Evolutionary conservation across 2,888 invertebrate genomes (phyloP).

Genomic region (Didymodactylos carnosus): DNA sequence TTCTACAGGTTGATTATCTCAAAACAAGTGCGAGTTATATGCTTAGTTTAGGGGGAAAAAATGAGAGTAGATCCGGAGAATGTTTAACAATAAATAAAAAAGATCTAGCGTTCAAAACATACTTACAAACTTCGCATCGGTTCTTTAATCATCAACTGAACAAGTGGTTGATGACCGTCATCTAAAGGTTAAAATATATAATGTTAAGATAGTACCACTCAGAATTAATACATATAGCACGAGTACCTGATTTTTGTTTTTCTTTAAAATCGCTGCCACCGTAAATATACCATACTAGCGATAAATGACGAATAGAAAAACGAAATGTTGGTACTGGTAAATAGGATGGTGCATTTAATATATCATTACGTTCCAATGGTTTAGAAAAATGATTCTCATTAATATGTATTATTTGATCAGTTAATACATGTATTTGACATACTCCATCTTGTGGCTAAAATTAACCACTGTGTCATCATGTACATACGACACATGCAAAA

Average conservation of each 20-base stretch:
- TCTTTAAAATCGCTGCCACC: constrained; percentile 75
- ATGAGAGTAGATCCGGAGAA: too few relatives aligned
- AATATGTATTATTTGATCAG: constrained; percentile 50
- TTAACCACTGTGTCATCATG: too few relatives aligned
- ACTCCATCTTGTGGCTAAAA: constrained; percentile 42
- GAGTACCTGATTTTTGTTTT: constrained; percentile 14
- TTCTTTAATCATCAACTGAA: neutral
- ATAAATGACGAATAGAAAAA: constrained; percentile 57
- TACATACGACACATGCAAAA: neutral
- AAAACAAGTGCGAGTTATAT: too few relatives aligned
- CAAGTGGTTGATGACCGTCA: neutral
- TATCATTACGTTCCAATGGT: constrained; percentile 57
- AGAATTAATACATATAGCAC: too few relatives aligned
- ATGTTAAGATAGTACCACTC: too few relatives aligned
- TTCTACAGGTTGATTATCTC: too few relatives aligned
- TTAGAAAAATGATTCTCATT: constrained; percentile 66
- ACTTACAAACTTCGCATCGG: too few relatives aligned
- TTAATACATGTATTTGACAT: constrained; percentile 53
- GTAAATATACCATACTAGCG: constrained; percentile 72
- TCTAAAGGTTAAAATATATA: too few relatives aligned
- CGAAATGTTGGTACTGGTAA: constrained; percentile 59
- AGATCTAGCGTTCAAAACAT: too few relatives aligned
- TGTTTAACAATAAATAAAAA: too few relatives aligned
- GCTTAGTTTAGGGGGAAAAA: too few relatives aligned
- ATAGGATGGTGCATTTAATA: constrained; percentile 60